Evolutionary conservation across 1,140 invertebrate genomes (phyloP).

Genomic region (Drosophila pallidifrons): DNA sequence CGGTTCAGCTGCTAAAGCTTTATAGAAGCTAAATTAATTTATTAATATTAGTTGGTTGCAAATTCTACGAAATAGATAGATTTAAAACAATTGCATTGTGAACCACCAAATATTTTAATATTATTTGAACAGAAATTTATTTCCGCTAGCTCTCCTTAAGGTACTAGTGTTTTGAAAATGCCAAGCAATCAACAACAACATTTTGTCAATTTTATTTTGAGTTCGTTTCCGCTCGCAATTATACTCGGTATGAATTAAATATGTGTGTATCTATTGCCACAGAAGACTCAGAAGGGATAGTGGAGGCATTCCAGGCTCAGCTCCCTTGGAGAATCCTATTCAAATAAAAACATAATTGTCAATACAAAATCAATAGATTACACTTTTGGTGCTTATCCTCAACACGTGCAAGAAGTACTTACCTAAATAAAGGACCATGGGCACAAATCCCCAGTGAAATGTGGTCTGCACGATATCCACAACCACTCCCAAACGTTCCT

Average conservation of each 20-base stretch:
- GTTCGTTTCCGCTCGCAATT: neutral
- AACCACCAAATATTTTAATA: constrained; percentile 1
- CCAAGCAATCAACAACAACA: constrained; percentile 54
- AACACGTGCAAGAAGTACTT: constrained; percentile 71
- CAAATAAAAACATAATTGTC: constrained; percentile 24
- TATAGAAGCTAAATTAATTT: too few species aligned
- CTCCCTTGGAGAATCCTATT: constrained; percentile 87
- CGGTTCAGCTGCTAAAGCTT: too few species aligned
- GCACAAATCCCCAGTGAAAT: constrained; percentile 90
- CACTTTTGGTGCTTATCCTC: constrained; percentile 27
- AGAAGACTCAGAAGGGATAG: constrained; percentile 86
- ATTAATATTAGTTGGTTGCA: too few species aligned
- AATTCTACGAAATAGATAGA: too few species aligned
- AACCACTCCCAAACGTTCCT: constrained; percentile 87
- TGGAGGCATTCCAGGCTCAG: constrained; percentile 88
- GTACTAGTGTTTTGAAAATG: constrained; percentile 45
- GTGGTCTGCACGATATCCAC: constrained; percentile 87
- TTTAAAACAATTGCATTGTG: neutral
- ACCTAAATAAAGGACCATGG: constrained; percentile 89
- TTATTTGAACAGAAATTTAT: constrained; percentile 66
- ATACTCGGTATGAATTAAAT: constrained; percentile 15
- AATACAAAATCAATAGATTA: constrained; percentile 25
- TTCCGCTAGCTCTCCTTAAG: constrained; percentile 49
- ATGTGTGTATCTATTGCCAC: constrained; percentile 84
- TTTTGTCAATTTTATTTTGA: constrained; percentile 38